Base-by-base conservation (phyloP, 2,797 vertebrate species). In the Buphagus erythrorhynchus region DNA sequence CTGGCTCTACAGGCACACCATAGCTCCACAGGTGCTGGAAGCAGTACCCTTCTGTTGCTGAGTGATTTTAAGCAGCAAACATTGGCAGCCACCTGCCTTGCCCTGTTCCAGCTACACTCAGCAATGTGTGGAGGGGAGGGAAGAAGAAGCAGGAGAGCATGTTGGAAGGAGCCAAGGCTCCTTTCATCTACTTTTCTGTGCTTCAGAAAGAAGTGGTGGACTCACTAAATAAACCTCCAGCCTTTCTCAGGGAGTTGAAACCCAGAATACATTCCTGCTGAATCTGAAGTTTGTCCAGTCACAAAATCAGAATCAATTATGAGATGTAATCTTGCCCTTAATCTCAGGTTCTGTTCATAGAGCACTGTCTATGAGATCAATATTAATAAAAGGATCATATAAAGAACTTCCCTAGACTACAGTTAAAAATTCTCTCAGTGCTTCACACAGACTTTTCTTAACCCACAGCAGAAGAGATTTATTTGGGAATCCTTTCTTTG, bases 61-160 rank as follows among this genome's bases (percentile, higher is more conserved):
- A 55, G 33, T 81, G 69, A 73, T 67, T 92, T 88, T 90, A 73
- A n/a, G 43, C 22, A 86, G 51, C 48, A 69, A 81, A 67, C 17
- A 5, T 19, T 94, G 58, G 63, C 51, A 83, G 21, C 28, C 15
- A 24, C 33, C 49, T 58, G 35, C 46, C 36, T 90, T 88, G 13
- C 35, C 49, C 25, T 48, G 11, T 48, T 78, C 28, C 66, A 90
- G 42, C 33, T 88, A 62, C 62, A 35, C 22, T 89, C 48, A 65
- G 25, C 16, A 46, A 14, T 10, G 21, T 3, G 2, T 26, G 38
- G 16, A 80, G 20, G 13, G 26, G 6, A 74, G 31, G 38, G 16
- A 43, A 49, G 63, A 76, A 87, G 9, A 51, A 67, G 16, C 7
- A 63, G 24, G 9, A 76, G 29, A 66, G 3, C 3, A 43, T 5